A percentile compares a stretch with the other conserved stretches of the same genome.
Evolutionary conservation across 2,797 vertebrate species (phyloP).

Genomic region (Manis crassicaudata): DNA sequence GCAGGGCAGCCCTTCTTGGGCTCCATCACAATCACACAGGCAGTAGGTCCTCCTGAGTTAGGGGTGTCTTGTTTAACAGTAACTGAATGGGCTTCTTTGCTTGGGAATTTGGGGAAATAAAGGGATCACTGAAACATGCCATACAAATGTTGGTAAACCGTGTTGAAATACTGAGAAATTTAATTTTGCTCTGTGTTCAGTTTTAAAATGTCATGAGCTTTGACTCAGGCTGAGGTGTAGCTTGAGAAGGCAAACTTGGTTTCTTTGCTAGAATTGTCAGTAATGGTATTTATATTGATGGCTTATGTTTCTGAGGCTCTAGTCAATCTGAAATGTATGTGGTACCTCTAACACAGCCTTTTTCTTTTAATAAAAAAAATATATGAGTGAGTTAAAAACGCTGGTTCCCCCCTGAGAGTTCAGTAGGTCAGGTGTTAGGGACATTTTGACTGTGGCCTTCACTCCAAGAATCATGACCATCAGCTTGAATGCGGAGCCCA

Average conservation of each 20-base stretch:
- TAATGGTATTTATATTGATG: neutral
- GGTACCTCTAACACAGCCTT: neutral
- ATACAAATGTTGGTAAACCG: neutral
- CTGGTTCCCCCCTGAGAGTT: neutral
- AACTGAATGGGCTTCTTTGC: neutral
- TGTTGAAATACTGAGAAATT: neutral
- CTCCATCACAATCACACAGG: neutral
- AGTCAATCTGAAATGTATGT: neutral
- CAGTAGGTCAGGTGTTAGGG: neutral
- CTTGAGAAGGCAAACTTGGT: neutral
- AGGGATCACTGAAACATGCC: neutral
- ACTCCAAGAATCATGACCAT: neutral
- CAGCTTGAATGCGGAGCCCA: neutral
- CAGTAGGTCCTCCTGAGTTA: neutral
- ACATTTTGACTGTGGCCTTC: neutral
- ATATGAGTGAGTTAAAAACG: neutral
- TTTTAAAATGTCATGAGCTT: neutral
- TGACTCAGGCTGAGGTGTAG: neutral
- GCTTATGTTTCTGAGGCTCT: neutral
- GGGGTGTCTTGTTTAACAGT: neutral
- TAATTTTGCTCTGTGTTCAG: neutral
- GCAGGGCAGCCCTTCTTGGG: neutral
- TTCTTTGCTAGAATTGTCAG: neutral
- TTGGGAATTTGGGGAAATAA: neutral
- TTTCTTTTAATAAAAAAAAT: neutral